Percentiles rank a stretch among this genome's conserved stretches.
Conservation (phyloP, 2,888 invertebrate genomes). For the Ennomos quercinarius region DNA sequence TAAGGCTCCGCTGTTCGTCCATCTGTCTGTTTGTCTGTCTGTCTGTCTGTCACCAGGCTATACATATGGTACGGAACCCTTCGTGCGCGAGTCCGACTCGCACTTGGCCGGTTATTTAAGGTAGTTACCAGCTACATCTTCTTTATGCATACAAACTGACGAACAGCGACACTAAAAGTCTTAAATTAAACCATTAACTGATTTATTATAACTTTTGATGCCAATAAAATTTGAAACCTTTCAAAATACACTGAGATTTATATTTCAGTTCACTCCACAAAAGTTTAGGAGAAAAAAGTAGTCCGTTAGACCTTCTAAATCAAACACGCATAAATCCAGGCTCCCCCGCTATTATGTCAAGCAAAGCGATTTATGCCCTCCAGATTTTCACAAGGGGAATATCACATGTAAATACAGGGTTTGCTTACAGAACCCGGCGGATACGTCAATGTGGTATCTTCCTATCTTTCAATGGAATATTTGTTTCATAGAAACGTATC, state of each 20-base stretch:
- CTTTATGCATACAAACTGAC: too few species aligned
- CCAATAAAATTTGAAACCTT: too few species aligned
- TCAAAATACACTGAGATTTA: neutral
- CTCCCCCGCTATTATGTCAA: constrained; percentile 31
- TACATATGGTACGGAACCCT: too few species aligned
- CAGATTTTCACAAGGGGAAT: constrained; percentile 27
- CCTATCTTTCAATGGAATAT: constrained; percentile 10
- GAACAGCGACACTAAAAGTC: too few species aligned
- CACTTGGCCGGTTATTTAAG: too few species aligned
- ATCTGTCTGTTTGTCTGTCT: too few species aligned
- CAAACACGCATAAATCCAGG: constrained; percentile 29
- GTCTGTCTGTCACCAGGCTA: too few species aligned
- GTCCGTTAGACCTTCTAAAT: constrained; percentile 23
- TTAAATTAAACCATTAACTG: too few species aligned
- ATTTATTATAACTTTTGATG: too few species aligned
- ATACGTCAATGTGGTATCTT: constrained; percentile 17
- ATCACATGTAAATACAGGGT: constrained; percentile 27
- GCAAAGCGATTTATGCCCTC: constrained; percentile 27
- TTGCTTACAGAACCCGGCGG: constrained; percentile 10
- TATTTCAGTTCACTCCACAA: neutral
- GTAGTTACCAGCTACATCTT: too few species aligned
- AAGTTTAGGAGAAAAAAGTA: neutral
- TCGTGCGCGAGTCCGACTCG: too few species aligned
- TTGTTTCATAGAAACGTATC: constrained; percentile 9
- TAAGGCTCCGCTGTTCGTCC: too few species aligned